Evolutionary conservation across 2,888 invertebrate genomes (phyloP).

Genomic region (Sisyra nigra): DNA sequence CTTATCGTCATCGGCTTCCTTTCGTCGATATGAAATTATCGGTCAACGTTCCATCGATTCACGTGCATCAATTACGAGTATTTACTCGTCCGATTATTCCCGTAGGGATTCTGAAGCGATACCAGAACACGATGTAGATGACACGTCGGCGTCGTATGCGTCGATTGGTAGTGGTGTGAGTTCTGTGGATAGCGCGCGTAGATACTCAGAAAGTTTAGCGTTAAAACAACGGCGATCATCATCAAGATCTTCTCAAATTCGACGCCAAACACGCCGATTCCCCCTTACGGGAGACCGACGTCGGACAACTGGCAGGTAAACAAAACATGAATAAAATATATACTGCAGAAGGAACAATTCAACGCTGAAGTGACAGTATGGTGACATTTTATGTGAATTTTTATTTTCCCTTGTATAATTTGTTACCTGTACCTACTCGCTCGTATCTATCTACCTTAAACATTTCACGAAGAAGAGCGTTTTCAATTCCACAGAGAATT

Average conservation of each 20-base stretch:
- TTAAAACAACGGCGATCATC: constrained; percentile 22
- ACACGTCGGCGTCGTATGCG: constrained; percentile 23
- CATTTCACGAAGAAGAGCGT: too few species aligned
- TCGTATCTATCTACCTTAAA: too few species aligned
- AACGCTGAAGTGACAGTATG: too few species aligned
- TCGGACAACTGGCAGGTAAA: constrained; percentile 45
- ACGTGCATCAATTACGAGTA: constrained; percentile 25
- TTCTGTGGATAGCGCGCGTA: constrained; percentile 21
- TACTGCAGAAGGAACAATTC: too few species aligned
- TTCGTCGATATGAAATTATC: constrained; percentile 22
- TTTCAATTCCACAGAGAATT: too few species aligned
- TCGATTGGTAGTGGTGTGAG: constrained; percentile 19
- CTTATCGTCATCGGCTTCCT: constrained; percentile 27
- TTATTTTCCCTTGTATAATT: too few species aligned
- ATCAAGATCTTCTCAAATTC: constrained; percentile 22
- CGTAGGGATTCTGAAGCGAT: constrained; percentile 27
- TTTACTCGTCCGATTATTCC: constrained; percentile 26
- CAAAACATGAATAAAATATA: too few species aligned
- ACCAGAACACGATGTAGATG: constrained; percentile 26
- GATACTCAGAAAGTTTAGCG: constrained; percentile 21
- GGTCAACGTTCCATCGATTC: constrained; percentile 29
- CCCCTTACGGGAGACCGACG: constrained; percentile 37
- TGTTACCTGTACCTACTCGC: too few species aligned
- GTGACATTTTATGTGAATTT: too few species aligned
- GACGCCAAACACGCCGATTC: constrained; percentile 33